Base-by-base conservation (phyloP, 2,113 vertebrate genomes). In the Perca schrenkii region DNA sequence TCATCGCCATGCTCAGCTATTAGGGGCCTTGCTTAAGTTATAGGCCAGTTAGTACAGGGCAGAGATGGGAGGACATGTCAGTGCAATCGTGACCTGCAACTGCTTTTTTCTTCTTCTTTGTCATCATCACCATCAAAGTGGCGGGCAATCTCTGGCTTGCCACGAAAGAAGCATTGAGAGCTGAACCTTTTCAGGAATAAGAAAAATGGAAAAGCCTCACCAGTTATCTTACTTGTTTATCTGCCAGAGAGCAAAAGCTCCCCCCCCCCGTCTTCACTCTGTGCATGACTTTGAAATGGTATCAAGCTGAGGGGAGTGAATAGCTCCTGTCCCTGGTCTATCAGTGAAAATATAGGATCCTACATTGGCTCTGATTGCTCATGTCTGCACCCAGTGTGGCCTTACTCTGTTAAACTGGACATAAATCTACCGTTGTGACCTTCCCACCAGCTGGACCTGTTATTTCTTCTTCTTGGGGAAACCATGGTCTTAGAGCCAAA, bases 361-460 rank as follows among this genome's bases (percentile, higher is more conserved):
- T 70, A 62, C 87, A 60, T 75, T 75, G 75, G 67, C 31, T 83
- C 81, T 74, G 67, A 90, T 85, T 12, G 64, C 83, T 90, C 70
- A 70, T 84, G 89, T 90, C 85, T 87, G 82, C 43, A 40, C 83
- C n/a, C 46, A 79, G 56, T 71, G 65, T 80, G 67, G 87, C 76
- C 76, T 89, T 49, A 83, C 79, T 84, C 61, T 74, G 80, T 71
- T 88, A 86, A 63, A 85, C 69, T 84, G 66, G 76, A 85, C 86
- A 86, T 91, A 89, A 88, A 88, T 86, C 86, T 72, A 75, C 56
- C 22, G 22, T 0, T 0, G 46, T 61, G 74, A 86, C 82, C 88
- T 90, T 88, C 78, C 82, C 60, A 86, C 25, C 0, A 60, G 47
- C 67, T 62, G 66, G 56, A 82, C 60, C 84, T 68, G 74, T 89